phyloP scores from a whole-genome alignment of 2,113 vertebrate species.

The Eleginops maclovinus region DNA sequence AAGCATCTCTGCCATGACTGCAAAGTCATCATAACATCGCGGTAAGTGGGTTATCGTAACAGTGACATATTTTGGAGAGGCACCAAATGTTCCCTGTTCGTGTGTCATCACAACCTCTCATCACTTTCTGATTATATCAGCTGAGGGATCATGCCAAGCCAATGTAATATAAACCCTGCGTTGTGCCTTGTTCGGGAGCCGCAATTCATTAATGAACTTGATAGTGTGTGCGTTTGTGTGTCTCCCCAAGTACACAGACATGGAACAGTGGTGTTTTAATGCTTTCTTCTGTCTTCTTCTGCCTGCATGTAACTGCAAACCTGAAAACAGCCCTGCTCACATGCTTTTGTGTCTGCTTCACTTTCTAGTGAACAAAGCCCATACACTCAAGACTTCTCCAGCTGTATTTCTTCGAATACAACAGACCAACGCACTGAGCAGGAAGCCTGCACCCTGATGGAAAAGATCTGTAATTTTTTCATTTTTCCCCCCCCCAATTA shows the following conservation, averaged over 20 bases:
- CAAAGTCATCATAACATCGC: slow-evolving; percentile 55
- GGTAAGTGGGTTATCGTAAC: slow-evolving; percentile 68
- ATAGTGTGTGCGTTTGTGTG: slow-evolving; percentile 29
- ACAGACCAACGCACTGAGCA: slow-evolving; percentile 1
- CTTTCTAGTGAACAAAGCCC: slow-evolving; percentile 18
- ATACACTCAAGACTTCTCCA: slow-evolving; percentile 17
- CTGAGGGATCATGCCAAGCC: slow-evolving; percentile 57
- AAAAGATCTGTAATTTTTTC: slow-evolving; percentile 10
- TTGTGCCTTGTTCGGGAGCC: slow-evolving; percentile 54
- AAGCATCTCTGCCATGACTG: slow-evolving; percentile 30
- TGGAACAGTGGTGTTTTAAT: slow-evolving; percentile 50
- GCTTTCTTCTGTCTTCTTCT: slow-evolving; percentile 48
- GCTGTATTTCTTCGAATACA: slow-evolving; percentile 24
- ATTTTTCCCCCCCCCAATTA: background rate
- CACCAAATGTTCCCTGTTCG: slow-evolving; percentile 71
- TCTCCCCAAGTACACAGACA: slow-evolving; percentile 40
- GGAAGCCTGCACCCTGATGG: background rate
- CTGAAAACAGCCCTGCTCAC: slow-evolving; percentile 23
- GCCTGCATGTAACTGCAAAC: slow-evolving; percentile 16
- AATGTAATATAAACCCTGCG: slow-evolving; percentile 62
- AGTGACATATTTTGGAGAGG: slow-evolving; percentile 74
- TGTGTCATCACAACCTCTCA: slow-evolving; percentile 76
- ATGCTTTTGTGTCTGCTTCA: slow-evolving; percentile 14
- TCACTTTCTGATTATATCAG: slow-evolving; percentile 73
- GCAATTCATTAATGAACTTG: slow-evolving; percentile 73